phyloP scores from a whole-genome alignment of 2,113 vertebrate genomes.

The Thalassoma bifasciatum region DNA sequence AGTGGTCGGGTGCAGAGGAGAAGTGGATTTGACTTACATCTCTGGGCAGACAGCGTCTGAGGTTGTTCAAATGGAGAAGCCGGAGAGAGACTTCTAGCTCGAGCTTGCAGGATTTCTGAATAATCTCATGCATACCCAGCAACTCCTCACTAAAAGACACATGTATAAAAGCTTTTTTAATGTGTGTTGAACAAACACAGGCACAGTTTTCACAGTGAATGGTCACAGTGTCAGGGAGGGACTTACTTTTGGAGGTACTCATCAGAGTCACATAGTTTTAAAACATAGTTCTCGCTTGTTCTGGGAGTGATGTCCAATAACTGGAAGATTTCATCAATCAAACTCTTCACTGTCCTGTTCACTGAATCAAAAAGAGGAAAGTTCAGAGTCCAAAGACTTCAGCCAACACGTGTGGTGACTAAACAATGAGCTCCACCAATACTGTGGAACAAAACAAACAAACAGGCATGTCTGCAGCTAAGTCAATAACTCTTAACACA shows the following conservation, averaged over 20 bases:
- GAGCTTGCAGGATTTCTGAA: conserved; percentile 70
- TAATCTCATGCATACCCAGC: conserved; percentile 70
- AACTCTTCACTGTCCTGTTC: conserved; percentile 70
- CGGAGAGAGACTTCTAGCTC: conserved; percentile 61
- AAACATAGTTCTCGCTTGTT: conserved; percentile 36
- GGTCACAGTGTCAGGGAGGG: background rate
- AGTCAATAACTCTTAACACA: no score
- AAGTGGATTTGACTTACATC: conserved; percentile 69
- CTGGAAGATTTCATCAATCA: conserved; percentile 68
- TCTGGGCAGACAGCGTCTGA: conserved; percentile 52
- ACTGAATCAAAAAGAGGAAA: conserved; percentile 59
- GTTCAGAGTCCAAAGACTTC: conserved; percentile 30
- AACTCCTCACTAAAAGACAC: conserved; percentile 67
- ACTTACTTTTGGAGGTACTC: conserved; percentile 79
- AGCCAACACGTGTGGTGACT: conserved; percentile 12
- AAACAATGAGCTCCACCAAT: background rate
- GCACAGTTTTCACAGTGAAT: no score
- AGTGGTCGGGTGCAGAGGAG: background rate
- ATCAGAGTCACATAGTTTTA: conserved; percentile 79
- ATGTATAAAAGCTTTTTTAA: background rate
- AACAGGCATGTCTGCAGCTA: background rate
- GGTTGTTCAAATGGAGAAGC: conserved; percentile 53
- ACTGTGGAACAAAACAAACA: background rate
- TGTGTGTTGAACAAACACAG: background rate
- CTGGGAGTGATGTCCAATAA: conserved; percentile 47